A percentile compares a stretch with the other conserved stretches of the same genome.
Evolutionary conservation across 2,113 vertebrate species (phyloP).

Genomic region (Thunnus maccoyii): DNA sequence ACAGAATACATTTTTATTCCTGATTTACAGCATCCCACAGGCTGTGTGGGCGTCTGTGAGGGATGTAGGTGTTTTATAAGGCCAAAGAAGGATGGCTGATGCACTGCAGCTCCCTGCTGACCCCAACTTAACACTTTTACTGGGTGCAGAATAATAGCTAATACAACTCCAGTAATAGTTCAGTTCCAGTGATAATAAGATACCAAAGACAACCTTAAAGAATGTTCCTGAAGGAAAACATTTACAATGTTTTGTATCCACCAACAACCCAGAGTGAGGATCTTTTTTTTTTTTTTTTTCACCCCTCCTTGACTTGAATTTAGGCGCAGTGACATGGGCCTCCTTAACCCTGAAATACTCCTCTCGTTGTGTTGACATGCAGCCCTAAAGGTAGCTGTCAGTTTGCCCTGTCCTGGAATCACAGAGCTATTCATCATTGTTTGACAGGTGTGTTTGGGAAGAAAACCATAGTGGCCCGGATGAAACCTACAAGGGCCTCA

Average conservation of each 20-base stretch:
- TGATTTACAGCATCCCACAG: not conserved
- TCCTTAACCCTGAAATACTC: conserved; percentile 77
- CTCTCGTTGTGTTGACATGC: conserved; percentile 72
- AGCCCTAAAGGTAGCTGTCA: conserved; percentile 76
- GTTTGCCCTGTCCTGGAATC: conserved; percentile 67
- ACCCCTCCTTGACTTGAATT: conserved; percentile 12
- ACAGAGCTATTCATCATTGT: conserved; percentile 72
- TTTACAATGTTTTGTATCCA: not conserved
- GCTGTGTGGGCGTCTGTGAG: not conserved
- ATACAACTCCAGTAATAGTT: conserved; percentile 31
- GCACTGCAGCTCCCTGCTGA: conserved; percentile 54
- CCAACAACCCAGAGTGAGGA: conserved; percentile 6
- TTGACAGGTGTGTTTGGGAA: conserved; percentile 68
- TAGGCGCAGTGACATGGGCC: conserved; percentile 65
- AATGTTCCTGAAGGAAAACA: not conserved
- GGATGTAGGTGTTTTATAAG: conserved; percentile 16
- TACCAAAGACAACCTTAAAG: not conserved
- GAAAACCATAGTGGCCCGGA: conserved; percentile 42
- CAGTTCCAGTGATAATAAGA: not conserved
- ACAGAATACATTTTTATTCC: not conserved
- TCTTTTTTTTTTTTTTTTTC: not conserved
- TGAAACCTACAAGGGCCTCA: conserved; percentile 23
- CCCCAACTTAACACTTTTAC: conserved; percentile 48
- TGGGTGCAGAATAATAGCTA: conserved; percentile 13
- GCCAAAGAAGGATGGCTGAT: conserved; percentile 28